Conservation (phyloP, 2,888 invertebrate genomes). For the Aspidapion aeneum region DNA sequence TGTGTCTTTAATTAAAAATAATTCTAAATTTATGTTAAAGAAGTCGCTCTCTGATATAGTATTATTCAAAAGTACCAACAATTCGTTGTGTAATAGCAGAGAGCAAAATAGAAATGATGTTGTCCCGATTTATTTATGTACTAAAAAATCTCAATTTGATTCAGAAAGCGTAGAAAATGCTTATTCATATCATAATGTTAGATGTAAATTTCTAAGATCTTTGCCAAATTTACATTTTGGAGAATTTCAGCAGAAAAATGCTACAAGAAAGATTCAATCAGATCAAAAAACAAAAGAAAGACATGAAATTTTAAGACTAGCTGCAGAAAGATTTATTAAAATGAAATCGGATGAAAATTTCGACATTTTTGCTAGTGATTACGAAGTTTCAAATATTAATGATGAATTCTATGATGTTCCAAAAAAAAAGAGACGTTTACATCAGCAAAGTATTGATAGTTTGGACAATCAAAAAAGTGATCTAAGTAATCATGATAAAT, state of each 20-base stretch:
- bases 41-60: slow-evolving; percentile 18
- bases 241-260: neutral
- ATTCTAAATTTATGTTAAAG: neutral
- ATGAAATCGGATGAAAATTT: slow-evolving; percentile 19
- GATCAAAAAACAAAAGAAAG: slow-evolving; percentile 17
- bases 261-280: neutral
- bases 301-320: slow-evolving; percentile 30
- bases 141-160: slow-evolving; percentile 11
- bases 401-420: slow-evolving; percentile 33
- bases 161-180: slow-evolving; percentile 8
- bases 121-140: slow-evolving; percentile 10
- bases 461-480: neutral
- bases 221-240: neutral
- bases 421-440: slow-evolving; percentile 31
- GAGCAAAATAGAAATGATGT: neutral
- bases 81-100: slow-evolving; percentile 2
- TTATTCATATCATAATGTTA: neutral
- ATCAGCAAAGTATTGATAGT: slow-evolving; percentile 13
- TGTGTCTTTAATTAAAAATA: neutral
- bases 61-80: slow-evolving; percentile 3
- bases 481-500: neutral
- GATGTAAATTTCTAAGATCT: neutral
- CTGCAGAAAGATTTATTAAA: slow-evolving; percentile 31
- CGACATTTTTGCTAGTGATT: neutral
- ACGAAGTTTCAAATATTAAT: slow-evolving; percentile 8